Evolutionary conservation across 2,888 invertebrate genomes (phyloP), one percentile per base, ranked within the genome.

Genomic region (Drosophila niveifrons): DNA sequence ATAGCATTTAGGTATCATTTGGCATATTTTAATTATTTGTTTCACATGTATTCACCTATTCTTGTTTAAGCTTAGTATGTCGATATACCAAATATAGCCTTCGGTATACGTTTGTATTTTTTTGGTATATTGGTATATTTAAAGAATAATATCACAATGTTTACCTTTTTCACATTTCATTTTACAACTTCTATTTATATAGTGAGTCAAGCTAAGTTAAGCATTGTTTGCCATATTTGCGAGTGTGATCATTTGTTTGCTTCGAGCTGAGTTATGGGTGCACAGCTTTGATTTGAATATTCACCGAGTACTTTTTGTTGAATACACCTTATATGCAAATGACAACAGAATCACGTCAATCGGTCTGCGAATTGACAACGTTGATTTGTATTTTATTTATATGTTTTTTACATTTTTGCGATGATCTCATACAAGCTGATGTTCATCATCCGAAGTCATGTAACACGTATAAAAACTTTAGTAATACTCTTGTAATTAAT

Each of bases 381-480:
- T 34, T 44, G 29, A 11, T 68, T 23, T 23, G 0, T 23, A 23
- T 23, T 23, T 23, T 23, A 23, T 23, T 23, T 23, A 1, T 1
- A 1, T 23, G 23, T 0, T 23, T 23, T 23, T 23, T 23, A 23
- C 23, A 23, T 23, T 29, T n/a, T 68, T 48, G 43, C 17, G 72
- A 76, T 75, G 74, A 75, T 61, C 73, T 75, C 74, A 75, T 51
- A 8, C 8, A 17, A 41, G 17, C 9, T 56, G 10, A 36, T 57
- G 44, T 39, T 47, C 43, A 64, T 56, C 18, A 10, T 55, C 34
- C 9, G 55, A 15, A 23, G 23, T 4, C 43, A 43, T 10, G 77
- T 59, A 77, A 73, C 75, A 75, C 75, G 75, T 78, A 78, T 59
- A 44, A 55, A 56, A 46, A 59, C 53, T 52, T 57, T 52, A 36